A percentile compares a stretch with the other conserved stretches of the same genome.
Evolutionary conservation across 2,797 vertebrate genomes (phyloP).

Genomic region (Craterocephalus amniculus): DNA sequence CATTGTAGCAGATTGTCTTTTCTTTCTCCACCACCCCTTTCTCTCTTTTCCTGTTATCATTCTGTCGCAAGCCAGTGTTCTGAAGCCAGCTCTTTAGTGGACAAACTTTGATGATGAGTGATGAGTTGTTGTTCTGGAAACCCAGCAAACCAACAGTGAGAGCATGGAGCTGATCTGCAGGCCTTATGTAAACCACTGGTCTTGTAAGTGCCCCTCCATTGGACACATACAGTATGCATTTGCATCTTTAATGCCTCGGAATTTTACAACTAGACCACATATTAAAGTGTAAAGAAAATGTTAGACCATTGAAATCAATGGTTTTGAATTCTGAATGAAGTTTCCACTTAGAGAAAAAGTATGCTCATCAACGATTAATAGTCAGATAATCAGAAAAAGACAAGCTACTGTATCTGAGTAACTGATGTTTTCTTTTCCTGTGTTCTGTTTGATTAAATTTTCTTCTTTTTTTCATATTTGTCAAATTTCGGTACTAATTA

Average conservation of each 20-base stretch:
- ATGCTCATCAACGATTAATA: conserved; percentile 80
- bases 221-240: conserved; percentile 11
- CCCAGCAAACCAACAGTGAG: conserved; percentile 52
- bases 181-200: conserved; percentile 56
- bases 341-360: conserved; percentile 54
- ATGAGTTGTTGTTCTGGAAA: conserved; percentile 55
- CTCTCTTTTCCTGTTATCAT: background rate
- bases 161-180: conserved; percentile 48
- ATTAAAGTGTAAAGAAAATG: conserved; percentile 11
- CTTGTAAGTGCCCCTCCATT: conserved; percentile 44
- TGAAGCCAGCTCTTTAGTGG: conserved; percentile 44
- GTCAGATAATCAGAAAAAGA: conserved; percentile 70
- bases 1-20: conserved; percentile 7
- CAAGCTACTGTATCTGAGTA: conserved; percentile 66
- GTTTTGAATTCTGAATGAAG: conserved; percentile 47
- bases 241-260: conserved; percentile 28
- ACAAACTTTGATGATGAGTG: conserved; percentile 50
- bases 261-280: conserved; percentile 32
- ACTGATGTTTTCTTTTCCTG: conserved; percentile 21
- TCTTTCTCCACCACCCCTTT: background rate
- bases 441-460: conserved; percentile 13
- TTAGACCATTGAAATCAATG: conserved; percentile 60
- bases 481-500: conserved; percentile 35
- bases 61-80: conserved; percentile 60
- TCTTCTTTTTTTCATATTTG: conserved; percentile 15